These are phyloP conservation scores for Brachyopa scutellaris DNA, from an alignment of 2,888 invertebrate species.

Conservation along the genomic window DNA sequence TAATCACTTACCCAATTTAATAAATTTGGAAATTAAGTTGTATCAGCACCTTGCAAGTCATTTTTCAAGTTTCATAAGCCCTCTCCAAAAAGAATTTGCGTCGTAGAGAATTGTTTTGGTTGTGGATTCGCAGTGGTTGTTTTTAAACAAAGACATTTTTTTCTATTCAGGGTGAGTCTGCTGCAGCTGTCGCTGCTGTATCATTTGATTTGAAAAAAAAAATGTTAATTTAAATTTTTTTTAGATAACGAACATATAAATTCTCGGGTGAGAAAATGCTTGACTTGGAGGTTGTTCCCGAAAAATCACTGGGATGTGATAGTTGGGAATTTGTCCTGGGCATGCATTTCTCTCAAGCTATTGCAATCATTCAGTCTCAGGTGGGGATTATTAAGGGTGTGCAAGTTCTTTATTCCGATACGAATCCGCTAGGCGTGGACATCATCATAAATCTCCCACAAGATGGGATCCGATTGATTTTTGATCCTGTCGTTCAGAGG, in stretches of 20 bases:
- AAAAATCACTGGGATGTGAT: slow-evolving; percentile 97
- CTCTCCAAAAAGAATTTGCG: slow-evolving; percentile 59
- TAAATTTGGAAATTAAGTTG: slow-evolving; percentile 21
- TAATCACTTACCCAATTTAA: background rate
- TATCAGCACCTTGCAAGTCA: slow-evolving; percentile 9
- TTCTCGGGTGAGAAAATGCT: slow-evolving; percentile 86
- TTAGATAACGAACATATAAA: slow-evolving; percentile 41
- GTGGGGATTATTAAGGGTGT: slow-evolving; percentile 97
- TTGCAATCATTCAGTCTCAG: slow-evolving; percentile 97
- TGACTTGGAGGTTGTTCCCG: slow-evolving; percentile 97
- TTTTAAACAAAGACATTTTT: slow-evolving; percentile 72
- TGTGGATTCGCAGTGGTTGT: slow-evolving; percentile 71
- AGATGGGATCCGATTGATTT: slow-evolving; percentile 97
- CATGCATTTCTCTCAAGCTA: slow-evolving; percentile 99
- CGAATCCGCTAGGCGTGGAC: slow-evolving; percentile 97
- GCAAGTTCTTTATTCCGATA: slow-evolving; percentile 97
- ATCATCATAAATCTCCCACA: slow-evolving; percentile 97
- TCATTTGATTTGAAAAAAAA: no score
- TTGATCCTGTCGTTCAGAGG: slow-evolving; percentile 96
- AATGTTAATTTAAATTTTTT: slow-evolving; percentile 6
- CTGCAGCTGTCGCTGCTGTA: background rate
- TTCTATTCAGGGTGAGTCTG: slow-evolving; percentile 63
- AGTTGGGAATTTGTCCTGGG: slow-evolving; percentile 97
- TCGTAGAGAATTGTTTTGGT: slow-evolving; percentile 73
- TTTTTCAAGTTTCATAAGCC: slow-evolving; percentile 61